Evolutionary conservation across 2,797 vertebrate species (phyloP), one percentile per base, ranked within the genome.

Genomic region (Brachymystax lenok): DNA sequence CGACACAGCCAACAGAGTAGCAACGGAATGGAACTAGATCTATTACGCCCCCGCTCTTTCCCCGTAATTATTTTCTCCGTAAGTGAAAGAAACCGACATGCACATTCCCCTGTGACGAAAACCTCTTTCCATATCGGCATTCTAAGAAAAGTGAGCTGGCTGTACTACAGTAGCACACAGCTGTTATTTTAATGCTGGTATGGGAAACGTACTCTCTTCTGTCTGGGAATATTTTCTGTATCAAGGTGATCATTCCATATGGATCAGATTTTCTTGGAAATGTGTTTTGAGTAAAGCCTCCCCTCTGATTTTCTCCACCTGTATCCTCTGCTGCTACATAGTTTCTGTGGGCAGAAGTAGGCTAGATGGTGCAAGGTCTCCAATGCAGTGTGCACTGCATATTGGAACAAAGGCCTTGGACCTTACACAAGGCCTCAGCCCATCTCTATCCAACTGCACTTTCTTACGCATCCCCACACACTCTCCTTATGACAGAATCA

Each of bases 41-140:
- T 72, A 51, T 28, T 28, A 67, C 28, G 4, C 64, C 16, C 24
- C 64, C 28, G 13, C 64, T 17, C 24, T 33, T 30, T 67, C 64
- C 28, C 64, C 16, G 16, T 10, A 61, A 61, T 61, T 24, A 16
- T 33, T 33, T 17, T 28, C 64, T 66, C 24, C 16, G 14, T 27
- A 17, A 66, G 64, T 27, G 64, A 27, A 12, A 30, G 2, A 30
- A 30, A 30, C 4, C 12, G 64, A 66, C 7, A 5, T 10, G 24
- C 27, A 66, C 24, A 66, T 66, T 30, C 64, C 27, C 24, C 13
- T 21, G 27, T 21, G 59, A 61, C n/a, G 5, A 61, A 61, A 61
- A 61, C 59, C 16, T n/a, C 59, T 61, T 61, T 61, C 59, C 59
- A 61, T 61, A 61, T 61, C n/a, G n/a, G 21, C 59, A 61, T 24